Conservation (phyloP, 2,113 vertebrate genomes). For the Myotis davidii region DNA sequence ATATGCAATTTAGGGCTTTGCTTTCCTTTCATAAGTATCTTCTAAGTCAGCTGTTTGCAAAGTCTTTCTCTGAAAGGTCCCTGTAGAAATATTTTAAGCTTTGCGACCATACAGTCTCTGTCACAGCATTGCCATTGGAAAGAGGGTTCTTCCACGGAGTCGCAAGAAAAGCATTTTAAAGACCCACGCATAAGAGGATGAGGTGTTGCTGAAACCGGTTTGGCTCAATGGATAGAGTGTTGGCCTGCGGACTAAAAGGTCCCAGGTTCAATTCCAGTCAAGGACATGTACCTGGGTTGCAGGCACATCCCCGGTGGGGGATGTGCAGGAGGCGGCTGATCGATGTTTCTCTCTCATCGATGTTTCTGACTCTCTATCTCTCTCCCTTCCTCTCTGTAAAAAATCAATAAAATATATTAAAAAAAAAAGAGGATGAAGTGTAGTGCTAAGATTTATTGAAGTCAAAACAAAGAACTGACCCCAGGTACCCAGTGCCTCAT, state of each 20-base stretch:
- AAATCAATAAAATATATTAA: no score
- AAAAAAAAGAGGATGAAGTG: neutral
- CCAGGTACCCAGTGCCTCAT: neutral
- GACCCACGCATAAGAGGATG: neutral
- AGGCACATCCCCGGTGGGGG: no score
- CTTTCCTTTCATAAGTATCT: neutral
- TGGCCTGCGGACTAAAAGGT: no score
- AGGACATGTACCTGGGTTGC: no score
- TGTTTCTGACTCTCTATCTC: no score
- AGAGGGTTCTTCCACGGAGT: neutral
- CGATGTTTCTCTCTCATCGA: no score
- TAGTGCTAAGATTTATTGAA: neutral
- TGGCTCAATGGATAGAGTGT: no score
- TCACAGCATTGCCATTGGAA: neutral
- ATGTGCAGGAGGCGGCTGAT: no score
- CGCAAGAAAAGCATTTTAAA: neutral
- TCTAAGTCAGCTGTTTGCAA: neutral
- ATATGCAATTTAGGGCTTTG: neutral
- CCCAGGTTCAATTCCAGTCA: no score
- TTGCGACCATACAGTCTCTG: neutral
- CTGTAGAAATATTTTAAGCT: neutral
- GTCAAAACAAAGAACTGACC: neutral
- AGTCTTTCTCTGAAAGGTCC: neutral
- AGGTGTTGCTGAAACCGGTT: no score
- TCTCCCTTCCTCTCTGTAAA: no score